A percentile compares a stretch with the other conserved stretches of the same genome.
Conservation (phyloP, 2,113 vertebrate species). For the Syrrhaptes paradoxus region DNA sequence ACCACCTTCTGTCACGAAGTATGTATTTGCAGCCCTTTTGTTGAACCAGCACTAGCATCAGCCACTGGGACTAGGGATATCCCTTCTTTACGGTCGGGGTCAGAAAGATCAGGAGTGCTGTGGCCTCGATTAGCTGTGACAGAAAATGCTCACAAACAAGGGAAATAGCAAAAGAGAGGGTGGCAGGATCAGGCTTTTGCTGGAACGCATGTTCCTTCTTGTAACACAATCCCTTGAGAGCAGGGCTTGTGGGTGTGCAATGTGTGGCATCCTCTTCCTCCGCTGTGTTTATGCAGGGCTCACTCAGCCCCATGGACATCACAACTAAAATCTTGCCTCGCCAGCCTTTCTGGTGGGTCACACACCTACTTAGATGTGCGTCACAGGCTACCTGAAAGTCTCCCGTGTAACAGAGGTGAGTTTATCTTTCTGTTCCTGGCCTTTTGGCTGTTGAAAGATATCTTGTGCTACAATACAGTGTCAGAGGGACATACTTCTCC, state of each 20-base stretch:
- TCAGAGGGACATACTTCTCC: background rate
- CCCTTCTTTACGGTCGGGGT: background rate
- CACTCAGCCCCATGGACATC: background rate
- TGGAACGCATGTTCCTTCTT: background rate
- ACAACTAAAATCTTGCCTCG: background rate
- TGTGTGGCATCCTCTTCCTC: background rate
- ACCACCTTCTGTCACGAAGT: background rate
- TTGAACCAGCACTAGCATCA: background rate
- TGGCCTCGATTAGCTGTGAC: background rate
- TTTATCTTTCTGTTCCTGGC: background rate
- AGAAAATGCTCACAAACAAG: background rate
- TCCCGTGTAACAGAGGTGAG: rapidly evolving
- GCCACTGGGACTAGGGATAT: background rate
- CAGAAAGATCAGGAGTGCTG: background rate
- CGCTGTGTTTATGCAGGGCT: background rate
- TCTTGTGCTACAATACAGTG: background rate
- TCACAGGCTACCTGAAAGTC: background rate
- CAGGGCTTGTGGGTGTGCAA: background rate
- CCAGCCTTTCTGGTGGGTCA: background rate
- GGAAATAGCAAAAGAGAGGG: background rate
- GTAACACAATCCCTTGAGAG: background rate
- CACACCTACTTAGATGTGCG: background rate
- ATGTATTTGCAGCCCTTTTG: background rate
- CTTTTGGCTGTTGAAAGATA: background rate
- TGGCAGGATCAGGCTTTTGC: background rate